Conservation (phyloP, 2,797 vertebrate species). For the Hafferia zeledoni region DNA sequence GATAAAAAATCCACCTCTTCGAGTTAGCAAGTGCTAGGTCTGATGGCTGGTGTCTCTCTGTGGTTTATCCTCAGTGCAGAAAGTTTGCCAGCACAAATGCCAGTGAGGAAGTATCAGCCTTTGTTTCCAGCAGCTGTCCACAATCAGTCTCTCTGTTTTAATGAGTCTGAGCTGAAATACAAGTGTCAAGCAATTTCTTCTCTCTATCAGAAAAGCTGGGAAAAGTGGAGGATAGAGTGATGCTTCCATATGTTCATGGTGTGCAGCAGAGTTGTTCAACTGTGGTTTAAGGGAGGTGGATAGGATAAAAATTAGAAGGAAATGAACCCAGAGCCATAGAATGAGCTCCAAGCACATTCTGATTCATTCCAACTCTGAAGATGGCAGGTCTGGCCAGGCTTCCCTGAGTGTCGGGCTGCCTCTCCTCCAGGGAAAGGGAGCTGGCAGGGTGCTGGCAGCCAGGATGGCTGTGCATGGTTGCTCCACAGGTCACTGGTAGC, state of each 20-base stretch:
- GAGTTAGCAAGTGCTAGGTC: background rate
- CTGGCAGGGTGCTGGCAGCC: background rate
- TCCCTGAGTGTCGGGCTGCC: rapidly evolving
- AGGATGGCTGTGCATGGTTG: background rate
- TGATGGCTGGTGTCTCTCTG: background rate
- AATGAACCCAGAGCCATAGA: background rate
- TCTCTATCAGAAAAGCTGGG: background rate
- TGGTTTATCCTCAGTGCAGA: background rate
- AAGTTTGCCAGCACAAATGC: background rate
- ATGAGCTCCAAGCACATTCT: background rate
- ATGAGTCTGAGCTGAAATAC: background rate
- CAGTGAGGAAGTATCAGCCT: background rate
- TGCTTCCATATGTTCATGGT: background rate
- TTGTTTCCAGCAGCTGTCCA: background rate
- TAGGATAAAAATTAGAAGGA: background rate
- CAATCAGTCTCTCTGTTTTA: background rate
- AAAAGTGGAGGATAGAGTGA: background rate
- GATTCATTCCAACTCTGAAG: background rate
- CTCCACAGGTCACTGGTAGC: background rate
- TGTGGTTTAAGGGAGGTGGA: background rate
- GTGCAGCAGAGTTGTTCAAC: background rate
- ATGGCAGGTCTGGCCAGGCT: background rate
- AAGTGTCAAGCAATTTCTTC: background rate
- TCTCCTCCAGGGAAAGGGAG: background rate
- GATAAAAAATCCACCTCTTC: background rate